Evolutionary conservation across 2,888 invertebrate species (phyloP).

Genomic region (Xylota segnis): DNA sequence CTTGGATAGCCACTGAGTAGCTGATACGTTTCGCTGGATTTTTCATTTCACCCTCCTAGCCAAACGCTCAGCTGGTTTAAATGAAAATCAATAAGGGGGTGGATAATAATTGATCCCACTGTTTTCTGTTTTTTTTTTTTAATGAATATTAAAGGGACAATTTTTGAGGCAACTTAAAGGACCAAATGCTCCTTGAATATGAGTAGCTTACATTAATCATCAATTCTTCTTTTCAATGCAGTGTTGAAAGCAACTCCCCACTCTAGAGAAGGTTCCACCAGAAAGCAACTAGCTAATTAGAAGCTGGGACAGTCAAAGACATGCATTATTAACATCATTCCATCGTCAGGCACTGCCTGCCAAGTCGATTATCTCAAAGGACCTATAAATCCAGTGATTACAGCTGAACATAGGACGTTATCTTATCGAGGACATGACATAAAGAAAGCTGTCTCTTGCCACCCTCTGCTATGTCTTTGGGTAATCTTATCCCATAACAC

Average conservation of each 20-base stretch:
- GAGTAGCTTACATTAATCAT: not conserved
- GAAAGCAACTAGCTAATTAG: constrained; percentile 66
- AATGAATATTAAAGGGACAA: constrained; percentile 61
- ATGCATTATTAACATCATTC: constrained; percentile 76
- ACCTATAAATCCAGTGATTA: constrained; percentile 78
- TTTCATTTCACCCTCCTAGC: constrained; percentile 44
- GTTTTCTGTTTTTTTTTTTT: constrained; percentile 26
- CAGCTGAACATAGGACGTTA: constrained; percentile 76
- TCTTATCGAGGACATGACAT: constrained; percentile 70
- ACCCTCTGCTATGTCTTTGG: constrained; percentile 40
- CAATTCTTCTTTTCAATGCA: constrained; percentile 4
- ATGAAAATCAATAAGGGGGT: constrained; percentile 72
- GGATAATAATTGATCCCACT: constrained; percentile 55
- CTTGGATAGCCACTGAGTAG: constrained; percentile 66
- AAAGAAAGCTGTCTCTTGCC: constrained; percentile 44
- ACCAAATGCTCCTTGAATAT: not conserved
- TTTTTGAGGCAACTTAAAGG: constrained; percentile 45
- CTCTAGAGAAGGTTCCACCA: constrained; percentile 6
- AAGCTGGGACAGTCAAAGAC: constrained; percentile 74
- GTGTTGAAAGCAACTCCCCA: constrained; percentile 16
- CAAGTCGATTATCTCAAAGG: constrained; percentile 76
- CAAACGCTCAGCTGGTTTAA: constrained; percentile 49
- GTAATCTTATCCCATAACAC: constrained; percentile 61
- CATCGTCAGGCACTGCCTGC: constrained; percentile 60
- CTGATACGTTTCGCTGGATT: constrained; percentile 57